A percentile compares a stretch with the other conserved stretches of the same genome.
phyloP scores from a whole-genome alignment of 2,797 vertebrate species.

The Ataeniobius toweri region DNA sequence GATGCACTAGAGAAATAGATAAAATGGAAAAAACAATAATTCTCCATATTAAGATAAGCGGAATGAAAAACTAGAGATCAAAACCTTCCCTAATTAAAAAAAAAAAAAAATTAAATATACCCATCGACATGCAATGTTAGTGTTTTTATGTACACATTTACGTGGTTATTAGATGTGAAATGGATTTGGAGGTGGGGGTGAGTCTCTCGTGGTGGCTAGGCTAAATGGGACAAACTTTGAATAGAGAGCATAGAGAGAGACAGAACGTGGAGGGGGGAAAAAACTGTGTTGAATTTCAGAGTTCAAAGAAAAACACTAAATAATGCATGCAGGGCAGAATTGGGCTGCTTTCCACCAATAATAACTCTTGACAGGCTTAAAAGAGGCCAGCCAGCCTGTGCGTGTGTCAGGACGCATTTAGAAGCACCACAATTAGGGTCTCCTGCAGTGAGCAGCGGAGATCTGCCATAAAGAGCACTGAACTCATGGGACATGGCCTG shows the following conservation, averaged over 20 bases:
- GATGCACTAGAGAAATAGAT: constrained; percentile 29
- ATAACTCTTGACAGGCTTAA: constrained; percentile 78
- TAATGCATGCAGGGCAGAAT: constrained; percentile 82
- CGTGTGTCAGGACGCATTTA: constrained; percentile 71
- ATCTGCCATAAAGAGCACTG: constrained; percentile 68
- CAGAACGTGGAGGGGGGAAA: constrained; percentile 50
- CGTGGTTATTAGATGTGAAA: constrained; percentile 60
- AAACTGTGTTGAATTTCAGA: constrained; percentile 75
- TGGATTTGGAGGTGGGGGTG: constrained; percentile 26
- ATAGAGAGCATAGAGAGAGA: constrained; percentile 71
- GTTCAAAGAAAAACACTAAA: constrained; percentile 85
- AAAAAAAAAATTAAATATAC: constrained; percentile 42
- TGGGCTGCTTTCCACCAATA: constrained; percentile 80
- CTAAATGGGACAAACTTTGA: constrained; percentile 80
- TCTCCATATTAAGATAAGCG: constrained; percentile 33
- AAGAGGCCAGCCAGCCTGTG: constrained; percentile 71
- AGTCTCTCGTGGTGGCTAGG: constrained; percentile 61
- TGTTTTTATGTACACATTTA: constrained; percentile 54
- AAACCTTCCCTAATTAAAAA: constrained; percentile 38
- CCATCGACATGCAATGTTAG: constrained; percentile 46
- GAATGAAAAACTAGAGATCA: constrained; percentile 34
- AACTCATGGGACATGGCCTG: constrained; percentile 66
- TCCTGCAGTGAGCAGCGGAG: constrained; percentile 68
- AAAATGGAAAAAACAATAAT: constrained; percentile 6
- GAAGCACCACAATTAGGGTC: constrained; percentile 76